These are phyloP conservation scores for Dreissena rostriformis DNA, from an alignment of 1,140 invertebrate species.

Conservation along the genomic window DNA sequence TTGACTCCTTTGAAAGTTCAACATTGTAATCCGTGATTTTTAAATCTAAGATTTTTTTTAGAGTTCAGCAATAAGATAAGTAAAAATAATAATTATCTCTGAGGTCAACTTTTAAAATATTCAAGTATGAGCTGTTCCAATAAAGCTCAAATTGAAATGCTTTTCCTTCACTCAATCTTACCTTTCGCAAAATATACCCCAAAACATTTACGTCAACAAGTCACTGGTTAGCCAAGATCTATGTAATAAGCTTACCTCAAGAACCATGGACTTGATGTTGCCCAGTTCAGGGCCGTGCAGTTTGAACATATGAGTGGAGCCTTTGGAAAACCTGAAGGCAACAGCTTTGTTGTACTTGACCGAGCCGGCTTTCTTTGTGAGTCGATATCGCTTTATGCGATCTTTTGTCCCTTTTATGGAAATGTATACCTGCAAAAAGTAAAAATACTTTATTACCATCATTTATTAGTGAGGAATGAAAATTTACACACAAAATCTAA, in stretches of 20 bases:
- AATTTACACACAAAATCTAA: no score
- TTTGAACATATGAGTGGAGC: constrained; percentile 79
- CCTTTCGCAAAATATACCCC: neutral
- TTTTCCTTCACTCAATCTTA: neutral
- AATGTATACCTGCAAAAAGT: constrained; percentile 74
- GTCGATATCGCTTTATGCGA: constrained; percentile 76
- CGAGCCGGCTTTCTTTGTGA: constrained; percentile 78
- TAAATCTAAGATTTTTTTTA: no score
- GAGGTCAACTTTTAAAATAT: no score
- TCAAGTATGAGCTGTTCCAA: no score
- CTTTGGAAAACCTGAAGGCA: constrained; percentile 76
- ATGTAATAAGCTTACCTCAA: constrained; percentile 72
- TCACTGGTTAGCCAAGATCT: neutral
- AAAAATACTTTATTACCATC: no score
- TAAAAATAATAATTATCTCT: no score
- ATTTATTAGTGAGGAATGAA: no score
- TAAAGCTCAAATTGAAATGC: neutral
- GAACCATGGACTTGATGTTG: constrained; percentile 75
- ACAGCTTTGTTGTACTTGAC: constrained; percentile 75
- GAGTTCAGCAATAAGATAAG: no score
- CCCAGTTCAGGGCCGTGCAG: constrained; percentile 78
- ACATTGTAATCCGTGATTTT: no score
- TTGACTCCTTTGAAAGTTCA: no score
- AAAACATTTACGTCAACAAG: no score
- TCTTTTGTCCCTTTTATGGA: constrained; percentile 76